Evolutionary conservation across 2,113 vertebrate species (phyloP), one percentile per base, ranked within the genome.

Genomic region (Vulpes vulpes): DNA sequence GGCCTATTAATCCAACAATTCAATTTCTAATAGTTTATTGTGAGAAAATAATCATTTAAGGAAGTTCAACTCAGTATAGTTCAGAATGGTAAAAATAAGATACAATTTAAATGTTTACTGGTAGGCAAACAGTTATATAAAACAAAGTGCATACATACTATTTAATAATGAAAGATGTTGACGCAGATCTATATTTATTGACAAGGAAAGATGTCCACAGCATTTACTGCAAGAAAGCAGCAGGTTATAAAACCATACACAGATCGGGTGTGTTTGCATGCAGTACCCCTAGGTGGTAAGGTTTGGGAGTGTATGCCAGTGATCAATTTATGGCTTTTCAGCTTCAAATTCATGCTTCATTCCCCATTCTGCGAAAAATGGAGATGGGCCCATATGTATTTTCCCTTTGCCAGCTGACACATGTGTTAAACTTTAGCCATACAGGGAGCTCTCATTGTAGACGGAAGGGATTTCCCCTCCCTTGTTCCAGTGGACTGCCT

Each of bases 21-120:
- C 51, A 76, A 60, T 23, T 91, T 91, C 23, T 53, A 82, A 10
- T 65, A 87, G 27, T 38, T 76, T 76, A 76, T 30, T 53, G 16
- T 30, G 3, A 65, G 57, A 65, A 96, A 74, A 92, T 81, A 73
- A 38, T 64, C 51, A 85, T 80, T 94, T 81, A 53, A 94, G 69
- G 64, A 85, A 64, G 4, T 59, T 43, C 27, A 73, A 51, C 57
- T 87, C 8, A 59, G 25, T 19, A 59, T 91, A 91, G 38, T 51
- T 94, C 67, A 85, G 49, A 71, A 90, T n/a, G 32, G 25, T 65
- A 51, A 93, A 91, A 67, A 25, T 84, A 74, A 19, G 59, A 65
- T 27, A 49, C 25, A 62, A 71, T 93, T 69, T 51, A 90, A 85
- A 93, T 71, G 12, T 76, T 93, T 51, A 82, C 43, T 35, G 25